Percentiles rank a stretch among this genome's conserved stretches.
Conservation (phyloP, 2,888 invertebrate species). For the Sussaba pulchella region DNA sequence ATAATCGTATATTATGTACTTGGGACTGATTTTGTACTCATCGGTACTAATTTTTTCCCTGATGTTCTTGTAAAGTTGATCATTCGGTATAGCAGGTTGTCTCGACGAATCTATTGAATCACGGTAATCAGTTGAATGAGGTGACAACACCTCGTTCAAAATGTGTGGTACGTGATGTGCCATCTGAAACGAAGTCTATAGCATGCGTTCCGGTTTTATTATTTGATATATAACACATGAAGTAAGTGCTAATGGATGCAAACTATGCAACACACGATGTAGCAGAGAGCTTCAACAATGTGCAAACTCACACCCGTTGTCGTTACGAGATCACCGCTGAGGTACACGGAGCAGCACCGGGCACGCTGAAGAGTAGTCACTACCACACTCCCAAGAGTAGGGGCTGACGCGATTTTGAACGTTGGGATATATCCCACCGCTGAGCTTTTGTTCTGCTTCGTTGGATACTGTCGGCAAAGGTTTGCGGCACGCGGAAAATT, state of each 20-base stretch:
- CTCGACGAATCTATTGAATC: conserved; percentile 38
- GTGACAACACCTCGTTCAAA: conserved; percentile 33
- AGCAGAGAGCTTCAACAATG: not conserved
- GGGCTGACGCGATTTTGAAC: not conserved
- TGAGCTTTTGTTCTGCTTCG: too few relatives aligned
- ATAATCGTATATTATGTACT: conserved; percentile 50
- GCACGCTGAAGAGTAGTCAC: not conserved
- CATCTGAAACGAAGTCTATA: conserved; percentile 13
- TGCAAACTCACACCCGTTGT: not conserved
- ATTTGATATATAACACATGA: too few relatives aligned
- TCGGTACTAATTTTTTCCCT: conserved; percentile 30
- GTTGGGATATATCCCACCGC: too few relatives aligned
- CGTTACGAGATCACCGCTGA: not conserved
- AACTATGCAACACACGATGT: too few relatives aligned
- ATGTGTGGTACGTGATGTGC: conserved; percentile 30
- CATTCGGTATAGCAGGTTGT: conserved; percentile 38
- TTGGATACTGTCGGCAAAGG: too few relatives aligned
- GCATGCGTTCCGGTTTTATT: not conserved
- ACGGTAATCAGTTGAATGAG: conserved; percentile 26
- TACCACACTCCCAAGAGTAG: not conserved
- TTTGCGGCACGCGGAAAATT: too few relatives aligned
- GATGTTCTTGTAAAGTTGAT: conserved; percentile 38
- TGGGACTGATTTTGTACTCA: conserved; percentile 26
- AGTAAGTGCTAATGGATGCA: too few relatives aligned
- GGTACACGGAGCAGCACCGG: not conserved